Base-by-base conservation (phyloP, 2,797 vertebrate genomes). In the Esox lucius region DNA sequence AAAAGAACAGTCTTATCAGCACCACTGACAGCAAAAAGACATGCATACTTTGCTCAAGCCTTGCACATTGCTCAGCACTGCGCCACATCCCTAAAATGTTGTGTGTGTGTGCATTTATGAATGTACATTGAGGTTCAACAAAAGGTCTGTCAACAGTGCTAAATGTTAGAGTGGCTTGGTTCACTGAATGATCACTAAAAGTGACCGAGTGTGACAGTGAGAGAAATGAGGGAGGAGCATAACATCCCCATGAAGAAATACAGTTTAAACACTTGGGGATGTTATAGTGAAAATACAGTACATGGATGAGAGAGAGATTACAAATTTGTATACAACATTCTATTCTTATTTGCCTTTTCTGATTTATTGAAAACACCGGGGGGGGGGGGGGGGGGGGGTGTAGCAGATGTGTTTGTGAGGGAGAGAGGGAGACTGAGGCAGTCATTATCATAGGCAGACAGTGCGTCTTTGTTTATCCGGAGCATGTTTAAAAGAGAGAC, bases 401-500 rank as follows among this genome's bases (percentile, higher is more conserved):
- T 91, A 91, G 91, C 91, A 92, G 89, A 89, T 92, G 91, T 90
- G 89, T 89, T 86, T 80, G 90, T 90, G 87, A 1, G 19, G 19
- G 53, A 56, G 53, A 59, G 53, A 78, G 87, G 80, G 88, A 78
- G 84, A 19, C 65, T 42, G 67, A 62, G 39, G 48, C 24, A 46
- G 39, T 64, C 56, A 62, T 88, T 78, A 81, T 90, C 88, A 88
- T 87, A 83, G 87, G 87, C 86, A 79, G 89, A 91, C 88, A 87
- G 91, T 82, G 88, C 83, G 82, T 71, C 91, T 91, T 91, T 92
- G 91, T 91, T 75, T 83, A 80, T 65, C 78, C 39, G 71, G 26
- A n/a, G 83, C 86, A 85, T 83, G 85, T 71, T 87, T 90, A 88
- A 93, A 93, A 94, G 92, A 92, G 91, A 93, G 89, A 87, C 84